Base-by-base conservation (phyloP, 1,140 invertebrate species). In the Octopus bimaculoides region DNA sequence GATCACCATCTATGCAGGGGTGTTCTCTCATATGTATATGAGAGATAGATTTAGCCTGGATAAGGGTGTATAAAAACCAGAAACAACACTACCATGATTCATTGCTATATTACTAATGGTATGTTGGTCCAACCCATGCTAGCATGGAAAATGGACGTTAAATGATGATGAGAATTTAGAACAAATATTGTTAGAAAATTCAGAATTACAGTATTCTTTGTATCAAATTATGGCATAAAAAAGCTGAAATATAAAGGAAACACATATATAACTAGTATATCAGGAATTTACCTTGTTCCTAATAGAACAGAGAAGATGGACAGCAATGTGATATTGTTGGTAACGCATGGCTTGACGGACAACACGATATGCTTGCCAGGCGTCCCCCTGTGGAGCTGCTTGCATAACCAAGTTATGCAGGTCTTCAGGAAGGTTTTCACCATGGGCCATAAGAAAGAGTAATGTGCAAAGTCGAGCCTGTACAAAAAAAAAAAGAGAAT, bases 281-380 rank as follows among this genome's bases (percentile, higher is more conserved):
- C 26, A 41, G 1, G 26, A 41, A 41, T 41, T 41, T 78, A 85
- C 84, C 80, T 82, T 79, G n/a, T 82, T 82, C 54, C 79, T 82
- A 3, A 89, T 71, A 52, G 80, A 77, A 41, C 81, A 79, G 78
- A 89, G 87, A 9, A 91, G 82, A 76, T 82, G 81, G 12, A 86
- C 79, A 14, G 90, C 90, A 53, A 90, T 81, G 52, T 84, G 79
- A 85, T 90, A 90, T 83, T 91, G 89, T 41, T 87, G 88, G 85
- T 91, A 94, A 90, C 95, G 92, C 10, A 96, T 92, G 2, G 96
- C 95, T 77, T 96, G 95, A 74, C 96, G 92, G 0, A 94, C 95
- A 76, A 98, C 94, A 83, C 95, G 92, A 89, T 97, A 98, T 77
- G 94, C 94, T 6, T 94, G 93, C 97, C 97, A 98, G 0, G 93